Evolutionary conservation across 2,888 invertebrate species (phyloP).

Genomic region (Rhagium mordax): DNA sequence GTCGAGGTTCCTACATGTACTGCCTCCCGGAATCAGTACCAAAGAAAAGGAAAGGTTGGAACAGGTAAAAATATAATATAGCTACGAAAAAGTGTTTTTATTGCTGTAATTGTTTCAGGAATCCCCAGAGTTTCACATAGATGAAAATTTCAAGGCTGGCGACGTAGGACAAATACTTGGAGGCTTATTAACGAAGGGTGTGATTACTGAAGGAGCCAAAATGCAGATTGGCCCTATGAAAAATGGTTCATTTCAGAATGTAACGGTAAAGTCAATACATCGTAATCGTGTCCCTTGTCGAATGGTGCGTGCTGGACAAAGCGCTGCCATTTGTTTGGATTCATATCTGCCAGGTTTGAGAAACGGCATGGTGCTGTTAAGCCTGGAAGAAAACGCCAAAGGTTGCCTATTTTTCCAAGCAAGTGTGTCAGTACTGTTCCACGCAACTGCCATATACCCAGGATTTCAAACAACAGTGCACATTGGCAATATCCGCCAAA

Average conservation of each 20-base stretch:
- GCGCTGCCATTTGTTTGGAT: conserved; percentile 86
- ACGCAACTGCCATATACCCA: conserved; percentile 85
- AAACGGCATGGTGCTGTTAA: conserved; percentile 89
- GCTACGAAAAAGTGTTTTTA: conserved; percentile 27
- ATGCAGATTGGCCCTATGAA: conserved; percentile 84
- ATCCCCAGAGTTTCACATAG: conserved; percentile 90
- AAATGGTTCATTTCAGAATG: conserved; percentile 84
- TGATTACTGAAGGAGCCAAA: conserved; percentile 87
- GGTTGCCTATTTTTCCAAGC: conserved; percentile 83
- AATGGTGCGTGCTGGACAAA: conserved; percentile 90
- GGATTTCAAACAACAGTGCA: conserved; percentile 95
- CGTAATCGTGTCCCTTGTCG: conserved; percentile 93
- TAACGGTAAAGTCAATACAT: conserved; percentile 88
- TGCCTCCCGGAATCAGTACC: conserved; percentile 78
- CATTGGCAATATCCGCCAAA: conserved; percentile 95
- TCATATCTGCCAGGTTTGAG: conserved; percentile 76
- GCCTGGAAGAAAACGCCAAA: conserved; percentile 70
- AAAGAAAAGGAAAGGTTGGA: conserved; percentile 81
- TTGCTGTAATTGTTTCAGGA: conserved; percentile 71
- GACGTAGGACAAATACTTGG: conserved; percentile 89
- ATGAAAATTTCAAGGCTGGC: conserved; percentile 92
- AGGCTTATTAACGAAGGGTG: conserved; percentile 88
- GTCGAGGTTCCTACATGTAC: conserved; percentile 88
- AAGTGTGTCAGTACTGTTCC: conserved; percentile 89
- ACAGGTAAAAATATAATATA: conserved; percentile 70